Evolutionary conservation across 2,888 invertebrate genomes (phyloP), one percentile per base, ranked within the genome.

Genomic region (Scaptomyza tumidula): DNA sequence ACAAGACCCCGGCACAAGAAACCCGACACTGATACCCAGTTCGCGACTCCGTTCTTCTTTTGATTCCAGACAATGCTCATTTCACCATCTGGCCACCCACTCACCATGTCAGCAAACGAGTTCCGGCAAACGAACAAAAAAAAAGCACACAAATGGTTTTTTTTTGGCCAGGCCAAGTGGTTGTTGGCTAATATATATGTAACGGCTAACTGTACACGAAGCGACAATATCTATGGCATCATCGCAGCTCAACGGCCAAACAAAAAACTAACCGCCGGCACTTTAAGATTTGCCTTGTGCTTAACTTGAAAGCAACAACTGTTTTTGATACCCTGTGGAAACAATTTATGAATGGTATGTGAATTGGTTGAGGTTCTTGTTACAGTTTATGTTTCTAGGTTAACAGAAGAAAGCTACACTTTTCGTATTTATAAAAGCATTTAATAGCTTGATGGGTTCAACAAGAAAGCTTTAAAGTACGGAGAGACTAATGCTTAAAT

Each of bases 131-230:
- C 35, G 35, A 48, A 56, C 60, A 58, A 57, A 31, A 55, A 44
- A 14, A 48, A 27, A 27, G 16, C 50, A 24, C 48, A 43, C 39
- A 11, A 46, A 48, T 37, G 29, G 29, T 37, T 37, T 9, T 16
- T 60, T 79, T 86, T 86, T 80, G 77, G 80, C 62, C 67, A 58
- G 60, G 54, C 65, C 68, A 69, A 67, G 43, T 64, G 52, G 52
- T 64, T 66, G 52, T 64, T 66, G 88, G 80, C 83, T 88, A 84
- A 88, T 84, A 88, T 79, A 84, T 88, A 86, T 84, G 88, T 88
- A 88, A 68, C 83, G 67, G 50, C 86, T 86, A 84, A 84, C 83
- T 86, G 83, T 88, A 88, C 88, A 73, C 75, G 86, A 86, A 86
- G 86, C 83, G 83, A 84, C 83, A 86, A 86, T 88, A 88, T 84